Percentiles rank a stretch among this genome's conserved stretches.
Evolutionary conservation across 2,797 vertebrate genomes (phyloP).

Genomic region (Pempheris klunzingeri): DNA sequence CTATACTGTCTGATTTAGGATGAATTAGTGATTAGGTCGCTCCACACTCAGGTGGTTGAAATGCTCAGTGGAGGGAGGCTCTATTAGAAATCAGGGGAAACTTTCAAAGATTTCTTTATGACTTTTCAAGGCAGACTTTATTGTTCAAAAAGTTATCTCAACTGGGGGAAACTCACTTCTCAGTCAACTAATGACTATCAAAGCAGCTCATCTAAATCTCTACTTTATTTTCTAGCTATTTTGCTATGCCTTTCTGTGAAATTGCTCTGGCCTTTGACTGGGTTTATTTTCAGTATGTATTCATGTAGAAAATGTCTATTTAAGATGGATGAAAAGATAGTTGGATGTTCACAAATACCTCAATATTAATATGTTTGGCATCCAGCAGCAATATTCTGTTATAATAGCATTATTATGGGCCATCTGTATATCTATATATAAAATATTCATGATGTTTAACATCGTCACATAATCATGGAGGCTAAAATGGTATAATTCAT

Average conservation of each 20-base stretch:
- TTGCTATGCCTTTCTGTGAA: slow-evolving; percentile 35
- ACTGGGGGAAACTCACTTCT: slow-evolving; percentile 44
- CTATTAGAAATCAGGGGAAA: slow-evolving; percentile 70
- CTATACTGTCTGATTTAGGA: slow-evolving; percentile 82
- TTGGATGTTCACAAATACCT: slow-evolving; percentile 46
- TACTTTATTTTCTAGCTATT: slow-evolving; percentile 53
- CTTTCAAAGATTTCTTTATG: slow-evolving; percentile 64
- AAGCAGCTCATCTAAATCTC: slow-evolving; percentile 58
- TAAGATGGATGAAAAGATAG: slow-evolving; percentile 52
- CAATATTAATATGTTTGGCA: slow-evolving; percentile 46
- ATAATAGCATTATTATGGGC: slow-evolving; percentile 45
- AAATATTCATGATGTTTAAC: slow-evolving; percentile 64
- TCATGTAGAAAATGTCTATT: slow-evolving; percentile 65
- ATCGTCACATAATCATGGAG: slow-evolving; percentile 43
- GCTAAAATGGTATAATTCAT: slow-evolving; percentile 41
- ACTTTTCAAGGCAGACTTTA: slow-evolving; percentile 57
- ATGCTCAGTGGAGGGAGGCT: slow-evolving; percentile 65
- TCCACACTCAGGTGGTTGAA: slow-evolving; percentile 62
- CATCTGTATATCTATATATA: slow-evolving; percentile 32
- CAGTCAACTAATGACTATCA: slow-evolving; percentile 63
- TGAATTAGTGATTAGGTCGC: slow-evolving; percentile 75
- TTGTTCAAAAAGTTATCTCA: slow-evolving; percentile 66
- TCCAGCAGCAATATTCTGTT: slow-evolving; percentile 41
- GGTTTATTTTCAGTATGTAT: slow-evolving; percentile 57
- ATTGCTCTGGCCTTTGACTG: slow-evolving; percentile 48